Base-by-base conservation (phyloP, 2,797 vertebrate genomes). In the Lutjanus campechanus region DNA sequence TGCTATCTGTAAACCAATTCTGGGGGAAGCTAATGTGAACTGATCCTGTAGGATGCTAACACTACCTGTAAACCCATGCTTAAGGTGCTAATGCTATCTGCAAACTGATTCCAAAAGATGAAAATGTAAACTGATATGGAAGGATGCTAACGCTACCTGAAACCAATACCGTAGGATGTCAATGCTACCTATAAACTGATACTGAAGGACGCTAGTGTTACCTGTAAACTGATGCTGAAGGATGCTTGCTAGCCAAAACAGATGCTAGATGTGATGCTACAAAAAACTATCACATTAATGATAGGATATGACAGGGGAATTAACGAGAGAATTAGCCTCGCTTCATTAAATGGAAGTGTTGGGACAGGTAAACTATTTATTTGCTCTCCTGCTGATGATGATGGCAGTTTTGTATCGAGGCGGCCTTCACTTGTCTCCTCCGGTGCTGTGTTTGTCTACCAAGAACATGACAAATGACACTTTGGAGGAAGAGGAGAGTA, bases 381-480 rank as follows among this genome's bases (percentile, higher is more conserved):
- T 87, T 74, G 72, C 70, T 40, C 60, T 75, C 9, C 55, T 50
- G 71, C 68, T 62, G 58, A 36, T n/a, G 75, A 75, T 75, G 69
- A 53, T 51, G 70, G 13, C 43, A 11, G 43, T 11, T 46, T 46
- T 46, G 11, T 46, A 12, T 13, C 44, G 44, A 11, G 44, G 44
- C 44, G 44, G 44, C 44, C 44, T 46, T 46, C 44, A 4, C 11
- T 46, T 46, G 44, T 46, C 44, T 46, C 12, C 44, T 46, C 44
- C 9, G 5, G 77, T 77, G 83, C 72, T 70, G 70, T 22, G 13
- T 73, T 77, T 36, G 68, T 58, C 77, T 93, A 90, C 91, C 93
- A 93, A 93, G 79, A 93, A 93, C 62, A 87, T 86, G 83, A 93
- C 82, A 88, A 89, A 91, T 83, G 79, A 90, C 88, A 73, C 76